Conservation (phyloP, 2,113 vertebrate genomes). For the Gavialis gangeticus region DNA sequence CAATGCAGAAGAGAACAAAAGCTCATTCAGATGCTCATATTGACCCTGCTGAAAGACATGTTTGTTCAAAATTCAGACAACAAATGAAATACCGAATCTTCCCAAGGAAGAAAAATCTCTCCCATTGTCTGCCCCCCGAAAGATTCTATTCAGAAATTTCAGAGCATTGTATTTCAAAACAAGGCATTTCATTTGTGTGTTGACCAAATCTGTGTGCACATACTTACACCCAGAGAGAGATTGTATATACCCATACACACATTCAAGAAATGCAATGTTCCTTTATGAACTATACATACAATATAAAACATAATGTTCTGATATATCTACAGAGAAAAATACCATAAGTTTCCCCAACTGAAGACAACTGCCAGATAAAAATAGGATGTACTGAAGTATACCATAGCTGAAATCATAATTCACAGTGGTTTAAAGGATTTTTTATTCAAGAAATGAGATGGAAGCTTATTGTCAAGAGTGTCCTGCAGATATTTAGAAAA, state of each 20-base stretch:
- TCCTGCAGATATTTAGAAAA: conserved; percentile 45
- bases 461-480: background rate
- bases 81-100: background rate
- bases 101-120: background rate
- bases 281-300: background rate
- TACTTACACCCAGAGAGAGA: background rate
- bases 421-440: conserved; percentile 35
- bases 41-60: background rate
- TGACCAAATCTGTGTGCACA: background rate
- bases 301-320: background rate
- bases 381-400: background rate
- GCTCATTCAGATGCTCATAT: background rate
- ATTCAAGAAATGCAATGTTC: background rate
- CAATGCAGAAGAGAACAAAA: background rate
- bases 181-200: background rate
- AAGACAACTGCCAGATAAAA: background rate
- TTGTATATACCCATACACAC: background rate
- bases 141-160: background rate
- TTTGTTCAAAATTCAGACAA: background rate
- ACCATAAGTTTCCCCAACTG: background rate
- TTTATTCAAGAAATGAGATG: background rate
- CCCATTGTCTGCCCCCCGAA: background rate
- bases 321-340: background rate
- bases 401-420: background rate
- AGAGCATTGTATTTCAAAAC: background rate